Evolutionary conservation across 2,797 vertebrate species (phyloP).

Genomic region (Enteromius mattozi): DNA sequence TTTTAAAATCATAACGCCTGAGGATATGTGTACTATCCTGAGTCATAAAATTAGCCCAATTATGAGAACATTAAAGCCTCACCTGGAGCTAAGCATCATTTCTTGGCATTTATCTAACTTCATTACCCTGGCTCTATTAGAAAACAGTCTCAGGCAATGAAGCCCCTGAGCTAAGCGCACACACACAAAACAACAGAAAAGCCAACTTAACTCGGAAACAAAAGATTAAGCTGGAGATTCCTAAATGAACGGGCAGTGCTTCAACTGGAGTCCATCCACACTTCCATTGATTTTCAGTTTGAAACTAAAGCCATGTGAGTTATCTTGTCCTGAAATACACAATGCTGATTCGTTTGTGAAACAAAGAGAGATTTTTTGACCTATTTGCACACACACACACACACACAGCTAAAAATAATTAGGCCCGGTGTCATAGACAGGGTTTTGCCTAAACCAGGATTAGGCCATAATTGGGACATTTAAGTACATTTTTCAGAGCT

Average conservation of each 20-base stretch:
- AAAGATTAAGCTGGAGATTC: constrained; percentile 1
- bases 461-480: too few species aligned
- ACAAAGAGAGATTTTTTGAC: neutral
- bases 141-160: constrained; percentile 15
- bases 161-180: neutral
- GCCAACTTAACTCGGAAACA: neutral
- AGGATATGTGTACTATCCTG: constrained; percentile 11
- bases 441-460: too few species aligned
- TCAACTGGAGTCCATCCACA: constrained; percentile 16
- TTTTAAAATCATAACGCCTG: constrained; percentile 13
- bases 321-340: neutral
- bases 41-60: constrained; percentile 31
- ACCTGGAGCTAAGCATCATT: constrained; percentile 41
- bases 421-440: too few species aligned
- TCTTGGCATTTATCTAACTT: constrained; percentile 44
- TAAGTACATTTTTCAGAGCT: too few species aligned
- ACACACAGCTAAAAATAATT: too few species aligned
- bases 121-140: constrained; percentile 12
- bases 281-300: constrained; percentile 7
- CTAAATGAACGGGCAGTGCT: neutral
- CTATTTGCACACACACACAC: neutral
- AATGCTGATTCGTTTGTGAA: neutral
- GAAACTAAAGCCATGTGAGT: neutral
- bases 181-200: neutral
- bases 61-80: constrained; percentile 32